These are phyloP conservation scores for Nesidiocoris tenuis DNA, from an alignment of 2,888 invertebrate species.

Conservation along the genomic window DNA sequence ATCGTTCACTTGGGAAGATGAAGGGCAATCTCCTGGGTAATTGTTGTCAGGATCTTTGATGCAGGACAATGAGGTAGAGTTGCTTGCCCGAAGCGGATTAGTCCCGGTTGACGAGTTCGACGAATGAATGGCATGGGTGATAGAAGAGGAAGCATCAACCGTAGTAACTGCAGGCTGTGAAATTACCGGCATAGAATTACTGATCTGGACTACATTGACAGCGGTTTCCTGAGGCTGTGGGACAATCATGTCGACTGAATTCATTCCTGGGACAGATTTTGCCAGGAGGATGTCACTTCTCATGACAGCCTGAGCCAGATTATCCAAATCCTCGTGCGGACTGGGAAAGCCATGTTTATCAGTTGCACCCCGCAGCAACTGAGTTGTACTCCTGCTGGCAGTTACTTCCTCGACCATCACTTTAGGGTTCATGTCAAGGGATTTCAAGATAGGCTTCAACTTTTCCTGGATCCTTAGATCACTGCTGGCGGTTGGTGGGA, in stretches of 20 bases:
- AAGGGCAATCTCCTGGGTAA: conserved; percentile 12
- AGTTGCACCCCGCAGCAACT: conserved; percentile 8
- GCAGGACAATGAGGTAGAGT: conserved; percentile 3
- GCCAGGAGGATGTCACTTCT: conserved; percentile 54
- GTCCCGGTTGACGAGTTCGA: background rate
- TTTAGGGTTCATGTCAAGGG: conserved; percentile 56
- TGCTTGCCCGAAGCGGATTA: conserved; percentile 20
- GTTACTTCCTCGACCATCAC: conserved; percentile 50
- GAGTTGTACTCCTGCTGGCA: conserved; percentile 12
- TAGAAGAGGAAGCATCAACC: conserved; percentile 30
- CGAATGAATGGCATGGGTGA: conserved; percentile 19
- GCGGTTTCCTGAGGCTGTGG: conserved; percentile 58
- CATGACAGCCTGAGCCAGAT: conserved; percentile 49
- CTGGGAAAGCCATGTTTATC: conserved; percentile 12
- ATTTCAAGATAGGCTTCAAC: conserved; percentile 54
- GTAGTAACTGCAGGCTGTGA: conserved; percentile 27
- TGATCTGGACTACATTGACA: conserved; percentile 64
- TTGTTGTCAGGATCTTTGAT: conserved; percentile 10
- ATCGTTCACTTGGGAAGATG: conserved; percentile 6
- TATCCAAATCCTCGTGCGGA: conserved; percentile 16
- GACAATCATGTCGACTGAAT: conserved; percentile 62
- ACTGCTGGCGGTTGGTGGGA: conserved; percentile 52
- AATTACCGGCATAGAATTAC: conserved; percentile 49
- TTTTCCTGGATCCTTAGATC: conserved; percentile 49
- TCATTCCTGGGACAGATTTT: conserved; percentile 61